phyloP scores from a whole-genome alignment of 2,888 invertebrate genomes.

The Drosophila meridiana region DNA sequence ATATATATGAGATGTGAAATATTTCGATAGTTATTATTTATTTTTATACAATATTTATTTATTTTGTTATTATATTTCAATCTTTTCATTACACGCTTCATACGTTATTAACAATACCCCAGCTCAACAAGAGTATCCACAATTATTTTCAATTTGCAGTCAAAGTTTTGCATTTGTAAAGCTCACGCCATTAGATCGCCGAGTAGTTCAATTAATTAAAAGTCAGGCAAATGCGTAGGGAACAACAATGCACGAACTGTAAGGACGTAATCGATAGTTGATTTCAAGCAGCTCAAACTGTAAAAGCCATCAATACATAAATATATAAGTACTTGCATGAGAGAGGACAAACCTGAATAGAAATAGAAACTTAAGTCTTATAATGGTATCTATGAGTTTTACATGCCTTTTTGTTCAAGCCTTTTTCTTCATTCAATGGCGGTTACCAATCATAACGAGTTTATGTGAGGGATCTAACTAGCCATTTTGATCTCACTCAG shows the following conservation, averaged over 20 bases:
- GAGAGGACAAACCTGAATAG: background rate
- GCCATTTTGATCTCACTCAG: too few species aligned
- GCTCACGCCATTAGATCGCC: conserved; percentile 26
- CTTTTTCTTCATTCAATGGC: too few species aligned
- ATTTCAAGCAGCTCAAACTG: background rate
- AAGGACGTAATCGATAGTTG: background rate
- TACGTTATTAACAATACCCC: too few species aligned
- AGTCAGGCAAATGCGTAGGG: conserved; percentile 59
- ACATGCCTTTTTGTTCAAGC: too few species aligned
- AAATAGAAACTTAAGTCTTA: background rate
- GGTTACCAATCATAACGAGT: too few species aligned
- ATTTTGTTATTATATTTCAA: background rate
- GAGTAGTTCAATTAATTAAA: conserved; percentile 78
- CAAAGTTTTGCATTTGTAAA: conserved; percentile 51
- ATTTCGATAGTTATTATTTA: too few species aligned
- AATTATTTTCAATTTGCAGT: conserved; percentile 26
- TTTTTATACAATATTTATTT: too few species aligned
- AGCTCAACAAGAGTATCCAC: background rate
- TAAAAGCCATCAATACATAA: background rate
- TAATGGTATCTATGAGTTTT: too few species aligned
- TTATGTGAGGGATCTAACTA: too few species aligned
- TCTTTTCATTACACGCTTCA: background rate
- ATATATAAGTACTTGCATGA: background rate
- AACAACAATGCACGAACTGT: conserved; percentile 16
- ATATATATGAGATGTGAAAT: background rate